Evolutionary conservation across 2,797 vertebrate species (phyloP).

Genomic region (Brotula barbata): DNA sequence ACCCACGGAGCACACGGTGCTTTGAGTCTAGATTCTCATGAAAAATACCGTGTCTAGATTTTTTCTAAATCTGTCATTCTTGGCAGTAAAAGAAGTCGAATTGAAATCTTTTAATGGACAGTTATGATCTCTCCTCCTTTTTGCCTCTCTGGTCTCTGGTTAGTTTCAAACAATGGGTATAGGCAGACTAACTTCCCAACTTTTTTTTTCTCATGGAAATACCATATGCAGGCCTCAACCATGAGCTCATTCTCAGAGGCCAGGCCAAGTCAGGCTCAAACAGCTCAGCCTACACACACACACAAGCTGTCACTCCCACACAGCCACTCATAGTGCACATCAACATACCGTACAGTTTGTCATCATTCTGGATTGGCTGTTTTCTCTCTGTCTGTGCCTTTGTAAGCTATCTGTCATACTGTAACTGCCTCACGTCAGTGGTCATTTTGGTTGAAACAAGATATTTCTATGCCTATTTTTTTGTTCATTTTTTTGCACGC

Average conservation of each 20-base stretch:
- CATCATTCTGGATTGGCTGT: conserved; percentile 54
- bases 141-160: conserved; percentile 54
- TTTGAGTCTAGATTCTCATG: not conserved
- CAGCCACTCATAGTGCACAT: conserved; percentile 59
- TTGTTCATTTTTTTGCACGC: not conserved
- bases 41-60: conserved; percentile 1
- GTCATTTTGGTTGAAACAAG: conserved; percentile 9
- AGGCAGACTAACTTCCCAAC: conserved; percentile 59
- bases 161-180: conserved; percentile 70
- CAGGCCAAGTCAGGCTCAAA: conserved; percentile 80
- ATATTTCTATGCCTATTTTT: not conserved
- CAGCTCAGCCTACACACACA: conserved; percentile 53
- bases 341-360: conserved; percentile 57
- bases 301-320: conserved; percentile 67
- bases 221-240: conserved; percentile 76
- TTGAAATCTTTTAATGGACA: conserved; percentile 24
- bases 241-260: conserved; percentile 83
- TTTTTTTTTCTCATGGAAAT: conserved; percentile 84
- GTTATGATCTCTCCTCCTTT: conserved; percentile 37
- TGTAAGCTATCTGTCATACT: conserved; percentile 37
- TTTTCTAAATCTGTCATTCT: conserved; percentile 3
- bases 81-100: conserved; percentile 6
- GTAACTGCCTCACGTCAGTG: conserved; percentile 8
- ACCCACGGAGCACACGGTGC: no score
- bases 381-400: conserved; percentile 49